These are phyloP conservation scores for Brachionus asplanchnoidis DNA, from an alignment of 1,140 invertebrate species.

Conservation along the genomic window DNA sequence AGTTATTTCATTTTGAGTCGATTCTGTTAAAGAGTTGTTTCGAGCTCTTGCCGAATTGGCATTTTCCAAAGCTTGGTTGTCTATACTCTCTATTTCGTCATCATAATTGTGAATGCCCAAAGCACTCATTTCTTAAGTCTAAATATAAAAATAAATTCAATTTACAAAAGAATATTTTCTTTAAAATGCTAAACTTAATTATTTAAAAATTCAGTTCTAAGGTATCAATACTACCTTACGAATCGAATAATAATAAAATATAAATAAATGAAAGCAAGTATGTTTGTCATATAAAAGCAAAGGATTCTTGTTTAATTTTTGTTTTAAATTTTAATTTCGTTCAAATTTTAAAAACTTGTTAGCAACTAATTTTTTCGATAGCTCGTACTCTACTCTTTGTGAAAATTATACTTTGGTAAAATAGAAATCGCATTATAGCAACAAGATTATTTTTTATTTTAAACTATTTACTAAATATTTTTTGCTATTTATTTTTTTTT, in stretches of 20 bases:
- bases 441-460: background rate
- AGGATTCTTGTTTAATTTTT: conserved; percentile 27
- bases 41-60: background rate
- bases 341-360: background rate
- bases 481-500: background rate
- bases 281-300: background rate
- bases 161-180: background rate
- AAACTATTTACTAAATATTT: background rate
- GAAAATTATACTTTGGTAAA: background rate
- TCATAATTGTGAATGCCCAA: background rate
- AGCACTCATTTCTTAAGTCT: conserved; percentile 25
- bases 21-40: background rate
- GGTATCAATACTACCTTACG: background rate
- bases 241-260: conserved; percentile 7
- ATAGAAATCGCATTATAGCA: conserved; percentile 20
- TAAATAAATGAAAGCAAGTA: conserved; percentile 5
- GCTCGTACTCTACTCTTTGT: background rate
- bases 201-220: background rate
- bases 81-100: background rate
- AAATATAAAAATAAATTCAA: background rate
- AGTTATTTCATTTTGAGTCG: background rate
- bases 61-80: background rate
- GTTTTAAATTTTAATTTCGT: background rate
- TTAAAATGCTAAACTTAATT: background rate
- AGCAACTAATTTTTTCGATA: conserved; percentile 25